Percentiles rank a stretch among this genome's conserved stretches.
These are phyloP conservation scores for Syngnathus scovelli DNA, from an alignment of 2,113 vertebrate genomes.

Conservation along the genomic window DNA sequence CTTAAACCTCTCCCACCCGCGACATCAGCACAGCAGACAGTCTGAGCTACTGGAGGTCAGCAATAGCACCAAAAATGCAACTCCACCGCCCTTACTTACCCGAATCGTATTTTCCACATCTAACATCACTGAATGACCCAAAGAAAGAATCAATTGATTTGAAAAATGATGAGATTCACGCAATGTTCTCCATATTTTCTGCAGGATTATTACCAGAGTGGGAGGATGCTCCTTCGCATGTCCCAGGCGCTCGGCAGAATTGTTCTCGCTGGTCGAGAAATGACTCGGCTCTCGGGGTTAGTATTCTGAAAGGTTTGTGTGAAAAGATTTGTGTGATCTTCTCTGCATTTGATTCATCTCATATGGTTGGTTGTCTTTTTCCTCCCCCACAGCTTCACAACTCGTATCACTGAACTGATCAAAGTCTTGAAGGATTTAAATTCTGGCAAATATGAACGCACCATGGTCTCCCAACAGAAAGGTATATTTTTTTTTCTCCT, in stretches of 20 bases:
- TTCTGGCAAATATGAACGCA: conserved; percentile 88
- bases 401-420: conserved; percentile 93
- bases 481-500: conserved; percentile 58
- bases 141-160: not conserved
- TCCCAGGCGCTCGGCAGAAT: conserved; percentile 95
- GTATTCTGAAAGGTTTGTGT: not conserved
- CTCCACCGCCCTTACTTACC: too few relatives aligned
- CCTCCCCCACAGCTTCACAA: conserved; percentile 79
- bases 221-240: conserved; percentile 94
- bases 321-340: too few relatives aligned
- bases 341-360: not conserved
- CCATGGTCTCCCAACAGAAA: conserved; percentile 85
- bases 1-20: conserved; percentile 77
- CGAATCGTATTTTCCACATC: not conserved
- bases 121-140: too few relatives aligned
- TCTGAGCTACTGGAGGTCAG: conserved; percentile 90
- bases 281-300: conserved; percentile 95
- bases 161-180: not conserved
- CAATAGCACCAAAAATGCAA: not conserved
- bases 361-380: not conserved
- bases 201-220: conserved; percentile 98
- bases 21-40: conserved; percentile 83
- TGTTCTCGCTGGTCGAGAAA: conserved; percentile 92
- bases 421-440: conserved; percentile 93
- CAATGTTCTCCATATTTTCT: too few relatives aligned